Evolutionary conservation across 2,113 vertebrate genomes (phyloP).

Genomic region (Dicrurus megarhynchus): DNA sequence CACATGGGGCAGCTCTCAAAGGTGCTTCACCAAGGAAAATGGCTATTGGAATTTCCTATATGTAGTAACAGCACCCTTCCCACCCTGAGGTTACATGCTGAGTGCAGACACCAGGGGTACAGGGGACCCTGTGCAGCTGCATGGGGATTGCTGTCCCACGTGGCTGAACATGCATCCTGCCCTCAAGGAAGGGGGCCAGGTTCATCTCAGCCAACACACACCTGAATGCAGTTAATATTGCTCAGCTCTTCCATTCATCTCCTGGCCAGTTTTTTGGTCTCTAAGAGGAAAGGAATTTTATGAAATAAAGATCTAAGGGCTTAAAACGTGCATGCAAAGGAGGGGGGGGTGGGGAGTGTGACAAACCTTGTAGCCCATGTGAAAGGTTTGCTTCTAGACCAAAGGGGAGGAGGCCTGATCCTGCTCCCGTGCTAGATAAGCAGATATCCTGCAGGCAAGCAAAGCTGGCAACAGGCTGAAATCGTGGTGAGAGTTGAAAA

Average conservation of each 20-base stretch:
- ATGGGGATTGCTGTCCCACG: fast-evolving
- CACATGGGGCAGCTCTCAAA: background rate
- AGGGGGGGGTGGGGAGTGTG: background rate
- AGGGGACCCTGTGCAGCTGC: background rate
- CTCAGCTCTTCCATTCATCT: constrained; percentile 22
- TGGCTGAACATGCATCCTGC: background rate
- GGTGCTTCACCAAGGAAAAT: background rate
- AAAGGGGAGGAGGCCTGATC: constrained; percentile 24
- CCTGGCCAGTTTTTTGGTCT: background rate
- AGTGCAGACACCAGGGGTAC: background rate
- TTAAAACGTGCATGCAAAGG: background rate
- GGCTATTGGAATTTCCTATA: background rate
- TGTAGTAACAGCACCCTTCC: background rate
- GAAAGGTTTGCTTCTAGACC: constrained; percentile 1
- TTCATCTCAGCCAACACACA: background rate
- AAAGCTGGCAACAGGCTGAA: constrained; percentile 52
- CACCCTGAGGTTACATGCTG: background rate
- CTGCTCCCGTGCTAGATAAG: constrained; percentile 1
- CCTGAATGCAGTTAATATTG: constrained; percentile 42
- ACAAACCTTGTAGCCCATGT: background rate
- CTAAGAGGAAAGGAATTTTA: constrained; percentile 44
- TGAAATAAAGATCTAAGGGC: constrained; percentile 35
- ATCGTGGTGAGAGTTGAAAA: constrained; percentile 33
- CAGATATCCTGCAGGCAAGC: constrained; percentile 60
- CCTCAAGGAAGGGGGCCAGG: background rate